Conservation (phyloP, 92 coral and sea anemone genomes). For the Palythoa grandiflora region DNA sequence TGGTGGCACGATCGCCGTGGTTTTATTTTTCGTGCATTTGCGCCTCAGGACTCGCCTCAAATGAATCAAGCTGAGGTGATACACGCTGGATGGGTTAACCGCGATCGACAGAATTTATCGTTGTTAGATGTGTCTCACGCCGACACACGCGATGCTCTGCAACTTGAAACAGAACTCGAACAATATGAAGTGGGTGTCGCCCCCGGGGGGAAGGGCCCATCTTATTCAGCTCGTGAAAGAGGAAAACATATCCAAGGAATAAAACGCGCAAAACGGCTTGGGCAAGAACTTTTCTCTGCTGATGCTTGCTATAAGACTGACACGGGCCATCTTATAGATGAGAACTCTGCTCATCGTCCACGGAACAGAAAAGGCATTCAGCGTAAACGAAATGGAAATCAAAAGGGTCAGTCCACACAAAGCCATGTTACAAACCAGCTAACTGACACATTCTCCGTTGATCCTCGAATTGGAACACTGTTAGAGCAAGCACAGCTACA, state of each 20-base stretch:
- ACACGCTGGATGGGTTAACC: constrained; percentile 73
- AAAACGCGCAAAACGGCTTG: constrained; percentile 14
- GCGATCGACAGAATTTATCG: constrained; percentile 29
- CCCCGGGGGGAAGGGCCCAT: constrained; percentile 29
- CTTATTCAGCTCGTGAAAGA: constrained; percentile 8
- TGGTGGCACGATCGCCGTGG: constrained; percentile 41
- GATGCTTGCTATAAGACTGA: constrained; percentile 18
- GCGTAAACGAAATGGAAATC: constrained; percentile 10
- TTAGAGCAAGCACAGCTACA: constrained; percentile 3
- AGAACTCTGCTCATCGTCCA: constrained; percentile 28
- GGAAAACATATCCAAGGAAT: neutral
- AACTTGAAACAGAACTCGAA: constrained; percentile 15
- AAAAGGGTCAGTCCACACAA: constrained; percentile 18
- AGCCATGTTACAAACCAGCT: neutral
- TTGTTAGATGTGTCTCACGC: constrained; percentile 24
- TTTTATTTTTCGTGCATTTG: constrained; percentile 64
- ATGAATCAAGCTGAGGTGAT: constrained; percentile 80
- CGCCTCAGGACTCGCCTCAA: constrained; percentile 52
- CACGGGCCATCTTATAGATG: constrained; percentile 24
- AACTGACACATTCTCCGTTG: neutral
- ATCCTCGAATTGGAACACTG: constrained; percentile 14
- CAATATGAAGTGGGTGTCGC: constrained; percentile 22
- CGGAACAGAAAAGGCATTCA: constrained; percentile 1
- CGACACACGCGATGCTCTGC: constrained; percentile 30
- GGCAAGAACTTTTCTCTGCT: constrained; percentile 21